Evolutionary conservation across 2,113 vertebrate species (phyloP), one percentile per base, ranked within the genome.

Genomic region (Strigops habroptila): DNA sequence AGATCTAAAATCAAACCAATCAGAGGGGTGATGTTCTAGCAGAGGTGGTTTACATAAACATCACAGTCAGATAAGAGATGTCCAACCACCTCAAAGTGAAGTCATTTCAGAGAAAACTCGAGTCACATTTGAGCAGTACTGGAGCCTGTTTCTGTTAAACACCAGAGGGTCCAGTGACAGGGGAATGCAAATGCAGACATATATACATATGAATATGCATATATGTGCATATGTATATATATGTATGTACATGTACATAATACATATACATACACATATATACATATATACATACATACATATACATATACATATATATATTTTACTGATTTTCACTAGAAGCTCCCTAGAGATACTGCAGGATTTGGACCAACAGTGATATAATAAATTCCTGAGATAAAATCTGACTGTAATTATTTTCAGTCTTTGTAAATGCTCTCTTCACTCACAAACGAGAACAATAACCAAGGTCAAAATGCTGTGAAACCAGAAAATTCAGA

Each of bases 51-150:
- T 39, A 8, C 25, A 21, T 2, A 23, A 59, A 59, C 69, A 2
- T 11, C 19, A n/a, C 3, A 8, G 12, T 60, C 52, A 63, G 41
- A 18, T 39, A 43, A 60, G 24, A 6, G 4, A 5, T 53, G 10
- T 21, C 4, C 1, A 1, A 53, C 49, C 12, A 43, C 1, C 7
- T 28, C 51, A 57, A 70, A 81, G 10, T 0, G 0, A 70, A 67
- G 24, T 46, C 4, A 7, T 37, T n/a, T 30, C 8, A 43, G 33
- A 39, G 12, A n/a, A 35, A 84, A 15, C 4, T 39, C 3, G 19
- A 13, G 22, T 64, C 37, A 69, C 17, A 10, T 68, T 68, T 89
- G 43, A 57, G 16, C 19, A 59, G n/a, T 18, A 75, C 48, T 84
- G 43, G 9, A 75, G 27, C 17, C 12, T 3, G 0, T 30, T 33